A percentile compares a stretch with the other conserved stretches of the same genome.
Conservation (phyloP, 2,797 vertebrate genomes). For the Urocyon cinereoargenteus region DNA sequence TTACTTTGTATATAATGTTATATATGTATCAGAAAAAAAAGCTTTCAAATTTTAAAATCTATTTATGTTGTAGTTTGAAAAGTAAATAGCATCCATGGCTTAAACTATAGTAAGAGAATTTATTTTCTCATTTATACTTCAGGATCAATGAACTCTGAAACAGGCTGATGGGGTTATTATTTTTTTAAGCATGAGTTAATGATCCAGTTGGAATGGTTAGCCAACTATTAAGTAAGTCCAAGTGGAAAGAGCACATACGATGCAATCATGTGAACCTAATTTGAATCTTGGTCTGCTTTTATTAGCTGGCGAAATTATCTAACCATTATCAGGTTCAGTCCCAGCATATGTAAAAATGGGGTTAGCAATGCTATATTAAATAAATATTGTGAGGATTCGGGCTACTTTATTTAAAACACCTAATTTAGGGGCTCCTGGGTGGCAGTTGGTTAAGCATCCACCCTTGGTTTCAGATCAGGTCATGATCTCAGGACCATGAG, state of each 20-base stretch:
- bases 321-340: neutral
- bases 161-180: neutral
- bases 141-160: constrained; percentile 53
- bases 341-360: neutral
- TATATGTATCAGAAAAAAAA: neutral
- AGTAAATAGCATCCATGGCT: neutral
- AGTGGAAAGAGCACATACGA: neutral
- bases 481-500: neutral
- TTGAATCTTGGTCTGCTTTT: neutral
- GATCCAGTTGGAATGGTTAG: neutral
- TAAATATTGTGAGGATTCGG: neutral
- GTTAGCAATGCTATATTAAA: neutral
- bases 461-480: neutral
- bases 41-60: neutral
- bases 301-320: neutral
- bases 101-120: neutral
- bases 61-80: constrained; percentile 18
- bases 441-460: neutral
- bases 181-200: constrained; percentile 52
- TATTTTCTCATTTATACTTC: constrained; percentile 25
- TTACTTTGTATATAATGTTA: neutral
- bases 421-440: neutral
- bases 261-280: neutral
- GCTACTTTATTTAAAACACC: neutral
- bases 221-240: constrained; percentile 4